phyloP scores from a whole-genome alignment of 2,888 invertebrate genomes.

The Patella ulyssiponensis region DNA sequence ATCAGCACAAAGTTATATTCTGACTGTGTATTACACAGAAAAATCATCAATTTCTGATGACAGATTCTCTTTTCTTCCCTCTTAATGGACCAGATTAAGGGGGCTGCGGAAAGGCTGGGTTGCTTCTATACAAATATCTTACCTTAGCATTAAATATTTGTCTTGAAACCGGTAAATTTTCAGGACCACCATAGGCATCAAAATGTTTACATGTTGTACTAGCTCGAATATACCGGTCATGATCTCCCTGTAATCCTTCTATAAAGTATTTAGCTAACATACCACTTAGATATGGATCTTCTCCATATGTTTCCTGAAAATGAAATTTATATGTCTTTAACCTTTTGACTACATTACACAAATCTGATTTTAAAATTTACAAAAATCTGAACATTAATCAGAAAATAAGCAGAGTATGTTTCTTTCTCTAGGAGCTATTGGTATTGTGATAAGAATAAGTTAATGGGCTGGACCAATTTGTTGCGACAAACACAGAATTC shows the following conservation, averaged over 20 bases:
- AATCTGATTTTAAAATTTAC: too few relatives aligned
- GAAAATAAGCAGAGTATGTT: too few relatives aligned
- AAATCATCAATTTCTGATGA: background rate
- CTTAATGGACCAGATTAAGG: too few relatives aligned
- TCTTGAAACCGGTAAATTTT: conserved; percentile 55
- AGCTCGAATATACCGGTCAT: conserved; percentile 53
- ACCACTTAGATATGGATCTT: conserved; percentile 61
- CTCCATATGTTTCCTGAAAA: conserved; percentile 64
- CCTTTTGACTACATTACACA: too few relatives aligned
- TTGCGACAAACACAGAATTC: too few relatives aligned
- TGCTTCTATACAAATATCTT: background rate
- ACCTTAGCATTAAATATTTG: conserved; percentile 53
- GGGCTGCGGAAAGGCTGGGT: too few relatives aligned
- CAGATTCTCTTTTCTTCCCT: background rate
- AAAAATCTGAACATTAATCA: too few relatives aligned
- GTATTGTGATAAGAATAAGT: too few relatives aligned
- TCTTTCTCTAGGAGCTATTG: too few relatives aligned
- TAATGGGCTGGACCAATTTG: too few relatives aligned
- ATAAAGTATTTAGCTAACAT: conserved; percentile 53
- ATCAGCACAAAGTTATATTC: too few relatives aligned
- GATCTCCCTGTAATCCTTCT: conserved; percentile 57
- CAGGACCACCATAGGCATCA: conserved; percentile 64
- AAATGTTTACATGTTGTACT: conserved; percentile 67
- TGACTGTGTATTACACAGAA: background rate
- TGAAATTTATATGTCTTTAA: too few relatives aligned